These are phyloP conservation scores for Albula goreensis DNA, from an alignment of 2,113 vertebrate species.

Conservation along the genomic window DNA sequence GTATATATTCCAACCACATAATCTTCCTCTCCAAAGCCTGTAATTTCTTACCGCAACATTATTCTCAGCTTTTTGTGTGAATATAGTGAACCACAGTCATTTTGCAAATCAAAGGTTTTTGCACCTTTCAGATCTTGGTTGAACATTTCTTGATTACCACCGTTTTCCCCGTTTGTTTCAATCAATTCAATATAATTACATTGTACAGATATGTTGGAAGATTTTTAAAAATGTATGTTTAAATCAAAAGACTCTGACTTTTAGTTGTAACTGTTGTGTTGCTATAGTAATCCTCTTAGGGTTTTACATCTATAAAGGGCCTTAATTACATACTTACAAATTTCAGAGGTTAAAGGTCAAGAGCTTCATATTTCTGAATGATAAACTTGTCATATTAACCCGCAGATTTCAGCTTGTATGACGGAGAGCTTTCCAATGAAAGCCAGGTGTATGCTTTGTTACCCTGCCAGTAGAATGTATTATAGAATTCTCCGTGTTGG, in stretches of 20 bases:
- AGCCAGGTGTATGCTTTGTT: slow-evolving; percentile 4
- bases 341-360: neutral
- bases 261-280: too few relatives aligned
- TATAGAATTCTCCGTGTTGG: neutral
- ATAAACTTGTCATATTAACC: neutral
- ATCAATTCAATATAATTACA: neutral
- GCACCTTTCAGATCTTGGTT: neutral
- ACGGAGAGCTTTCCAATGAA: slow-evolving; percentile 6
- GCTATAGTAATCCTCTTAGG: too few relatives aligned
- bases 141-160: neutral
- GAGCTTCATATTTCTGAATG: neutral
- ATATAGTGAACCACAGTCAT: slow-evolving; percentile 31
- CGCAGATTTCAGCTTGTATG: neutral
- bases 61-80: slow-evolving; percentile 21
- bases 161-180: neutral
- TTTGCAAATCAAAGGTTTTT: neutral
- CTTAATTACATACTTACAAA: neutral
- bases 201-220: neutral
- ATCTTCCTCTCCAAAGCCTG: slow-evolving; percentile 34
- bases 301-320: too few relatives aligned
- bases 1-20: slow-evolving; percentile 40
- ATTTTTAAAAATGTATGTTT: neutral
- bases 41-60: slow-evolving; percentile 42
- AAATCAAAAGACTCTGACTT: too few relatives aligned
- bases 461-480: neutral